Percentiles rank a stretch among this genome's conserved stretches.
These are phyloP conservation scores for Cybosia mesomella DNA, from an alignment of 2,888 invertebrate genomes.

Conservation along the genomic window DNA sequence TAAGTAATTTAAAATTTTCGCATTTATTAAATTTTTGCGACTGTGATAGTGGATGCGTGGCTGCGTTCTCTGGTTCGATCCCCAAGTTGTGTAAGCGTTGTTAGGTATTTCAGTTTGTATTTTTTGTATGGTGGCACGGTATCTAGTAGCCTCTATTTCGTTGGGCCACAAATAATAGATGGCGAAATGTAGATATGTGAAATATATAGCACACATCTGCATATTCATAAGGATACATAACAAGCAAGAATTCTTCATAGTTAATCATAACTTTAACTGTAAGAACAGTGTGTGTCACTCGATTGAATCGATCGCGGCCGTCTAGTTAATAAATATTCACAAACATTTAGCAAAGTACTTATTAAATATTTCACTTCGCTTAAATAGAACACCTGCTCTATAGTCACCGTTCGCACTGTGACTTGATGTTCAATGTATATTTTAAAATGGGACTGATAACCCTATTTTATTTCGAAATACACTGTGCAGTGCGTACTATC, in stretches of 20 bases:
- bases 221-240: too few species aligned
- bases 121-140: too few species aligned
- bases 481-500: conserved; percentile 14
- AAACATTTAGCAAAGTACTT: background rate
- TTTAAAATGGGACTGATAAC: background rate
- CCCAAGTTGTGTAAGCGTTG: too few species aligned
- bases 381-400: background rate
- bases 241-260: background rate
- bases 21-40: background rate
- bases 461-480: conserved; percentile 17
- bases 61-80: background rate
- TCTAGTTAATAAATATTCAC: background rate
- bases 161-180: too few species aligned
- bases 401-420: background rate
- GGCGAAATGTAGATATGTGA: too few species aligned
- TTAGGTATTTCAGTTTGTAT: too few species aligned
- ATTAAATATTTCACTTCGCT: too few species aligned
- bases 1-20: background rate
- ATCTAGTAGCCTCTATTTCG: too few species aligned
- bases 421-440: too few species aligned
- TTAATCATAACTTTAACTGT: background rate
- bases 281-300: background rate
- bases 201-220: too few species aligned
- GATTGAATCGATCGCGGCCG: background rate
- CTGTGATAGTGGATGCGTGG: background rate